Percentiles rank a stretch among this genome's conserved stretches.
These are phyloP conservation scores for Cydia pomonella DNA, from an alignment of 1,140 invertebrate species.

Conservation along the genomic window DNA sequence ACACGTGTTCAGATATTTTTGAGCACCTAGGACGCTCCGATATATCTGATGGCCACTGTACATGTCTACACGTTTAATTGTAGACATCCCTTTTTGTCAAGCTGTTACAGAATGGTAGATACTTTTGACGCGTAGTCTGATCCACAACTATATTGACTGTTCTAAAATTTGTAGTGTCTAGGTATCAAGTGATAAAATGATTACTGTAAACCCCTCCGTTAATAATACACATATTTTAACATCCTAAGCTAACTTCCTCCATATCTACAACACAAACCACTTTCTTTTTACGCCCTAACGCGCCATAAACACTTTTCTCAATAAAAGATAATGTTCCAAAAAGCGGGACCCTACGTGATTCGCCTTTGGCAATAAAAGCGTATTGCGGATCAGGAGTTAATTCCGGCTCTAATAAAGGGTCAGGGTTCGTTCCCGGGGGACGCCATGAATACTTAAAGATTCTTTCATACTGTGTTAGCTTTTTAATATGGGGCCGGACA, in stretches of 20 bases:
- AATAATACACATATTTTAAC: background rate
- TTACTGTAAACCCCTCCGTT: no score
- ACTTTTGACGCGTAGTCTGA: no score
- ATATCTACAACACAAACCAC: background rate
- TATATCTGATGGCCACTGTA: no score
- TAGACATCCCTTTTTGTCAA: no score
- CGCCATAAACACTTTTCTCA: conserved; percentile 68
- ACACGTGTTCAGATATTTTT: no score
- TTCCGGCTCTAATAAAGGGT: conserved; percentile 4
- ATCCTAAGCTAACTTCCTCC: background rate
- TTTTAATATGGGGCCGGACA: conserved; percentile 4
- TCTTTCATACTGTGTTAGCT: conserved; percentile 18
- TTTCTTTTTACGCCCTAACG: conserved; percentile 33
- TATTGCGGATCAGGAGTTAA: conserved; percentile 23
- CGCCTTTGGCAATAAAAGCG: conserved; percentile 19
- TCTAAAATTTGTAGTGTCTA: no score
- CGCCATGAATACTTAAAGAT: conserved; percentile 27
- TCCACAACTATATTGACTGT: no score
- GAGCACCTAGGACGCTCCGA: no score
- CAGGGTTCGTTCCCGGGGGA: conserved; percentile 10
- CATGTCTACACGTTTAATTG: no score
- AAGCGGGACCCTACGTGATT: conserved; percentile 8
- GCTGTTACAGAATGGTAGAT: no score
- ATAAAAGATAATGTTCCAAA: conserved; percentile 65
- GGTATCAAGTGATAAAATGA: no score